Evolutionary conservation across 2,888 invertebrate species (phyloP).

Genomic region (Drosophila gaucha): DNA sequence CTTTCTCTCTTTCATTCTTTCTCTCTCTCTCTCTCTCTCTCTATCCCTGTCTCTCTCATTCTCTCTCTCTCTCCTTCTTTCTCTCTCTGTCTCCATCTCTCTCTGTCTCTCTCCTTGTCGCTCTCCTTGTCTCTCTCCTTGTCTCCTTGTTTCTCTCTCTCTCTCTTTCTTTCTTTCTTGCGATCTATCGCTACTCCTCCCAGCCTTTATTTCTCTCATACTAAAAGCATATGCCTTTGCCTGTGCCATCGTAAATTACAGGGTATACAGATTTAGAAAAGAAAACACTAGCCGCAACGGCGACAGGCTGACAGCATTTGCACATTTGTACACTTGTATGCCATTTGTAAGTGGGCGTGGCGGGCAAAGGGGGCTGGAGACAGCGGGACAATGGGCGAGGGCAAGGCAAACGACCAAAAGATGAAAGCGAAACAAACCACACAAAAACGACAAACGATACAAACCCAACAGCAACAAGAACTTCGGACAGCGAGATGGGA

Average conservation of each 20-base stretch:
- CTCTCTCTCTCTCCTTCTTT: background rate
- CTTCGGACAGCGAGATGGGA: conserved; percentile 4
- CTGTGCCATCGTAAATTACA: background rate
- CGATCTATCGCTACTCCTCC: no score
- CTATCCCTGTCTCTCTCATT: background rate
- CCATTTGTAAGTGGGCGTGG: conserved; percentile 54
- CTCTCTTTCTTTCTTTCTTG: no score
- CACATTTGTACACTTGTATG: conserved; percentile 51
- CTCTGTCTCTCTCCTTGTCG: background rate
- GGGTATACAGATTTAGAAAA: conserved; percentile 23
- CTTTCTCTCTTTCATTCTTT: background rate
- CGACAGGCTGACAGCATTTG: conserved; percentile 31
- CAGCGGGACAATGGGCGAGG: background rate
- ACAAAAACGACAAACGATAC: conserved; percentile 21
- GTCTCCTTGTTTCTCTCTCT: no score
- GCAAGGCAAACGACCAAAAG: conserved; percentile 28
- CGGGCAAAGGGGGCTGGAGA: background rate
- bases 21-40: background rate
- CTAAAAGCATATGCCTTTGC: background rate
- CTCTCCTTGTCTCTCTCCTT: no score
- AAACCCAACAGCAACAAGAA: conserved; percentile 6
- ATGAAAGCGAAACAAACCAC: conserved; percentile 46
- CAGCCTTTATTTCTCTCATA: no score
- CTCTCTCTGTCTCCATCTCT: no score
- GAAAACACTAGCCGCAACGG: background rate